phyloP scores from a whole-genome alignment of 2,113 vertebrate genomes.

The Sinocyclocheilus anshuiensis region DNA sequence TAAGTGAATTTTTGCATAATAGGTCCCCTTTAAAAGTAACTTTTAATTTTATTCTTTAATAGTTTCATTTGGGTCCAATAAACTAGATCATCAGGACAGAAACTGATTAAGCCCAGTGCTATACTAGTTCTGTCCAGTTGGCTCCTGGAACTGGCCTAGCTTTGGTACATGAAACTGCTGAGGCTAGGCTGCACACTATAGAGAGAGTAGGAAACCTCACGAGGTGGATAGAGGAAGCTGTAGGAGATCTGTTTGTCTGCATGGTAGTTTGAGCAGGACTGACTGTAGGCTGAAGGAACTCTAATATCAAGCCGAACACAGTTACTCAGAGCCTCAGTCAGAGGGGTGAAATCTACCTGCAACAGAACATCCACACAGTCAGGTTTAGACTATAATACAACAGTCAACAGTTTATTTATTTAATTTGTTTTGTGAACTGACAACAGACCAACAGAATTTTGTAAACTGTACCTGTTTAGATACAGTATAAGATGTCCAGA shows the following conservation, averaged over 20 bases:
- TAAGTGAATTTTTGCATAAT: too few species aligned
- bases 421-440: too few species aligned
- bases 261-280: conserved; percentile 88
- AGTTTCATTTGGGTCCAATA: not conserved
- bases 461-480: conserved; percentile 85
- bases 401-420: not conserved
- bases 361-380: conserved; percentile 43
- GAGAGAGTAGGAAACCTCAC: conserved; percentile 74
- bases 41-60: not conserved
- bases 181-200: not conserved
- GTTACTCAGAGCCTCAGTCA: conserved; percentile 83
- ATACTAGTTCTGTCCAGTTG: not conserved
- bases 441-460: not conserved
- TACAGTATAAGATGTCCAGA: conserved; percentile 94
- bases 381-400: not conserved
- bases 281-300: conserved; percentile 85
- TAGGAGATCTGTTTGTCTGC: conserved; percentile 87
- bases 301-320: conserved; percentile 88
- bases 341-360: conserved; percentile 84
- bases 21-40: too few species aligned
- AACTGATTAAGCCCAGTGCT: not conserved
- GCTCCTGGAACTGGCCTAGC: not conserved
- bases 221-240: conserved; percentile 91
- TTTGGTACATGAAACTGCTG: not conserved
- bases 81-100: not conserved